A percentile compares a stretch with the other conserved stretches of the same genome.
Conservation (phyloP, 1,140 invertebrate species). For the Mylabris phalerata region DNA sequence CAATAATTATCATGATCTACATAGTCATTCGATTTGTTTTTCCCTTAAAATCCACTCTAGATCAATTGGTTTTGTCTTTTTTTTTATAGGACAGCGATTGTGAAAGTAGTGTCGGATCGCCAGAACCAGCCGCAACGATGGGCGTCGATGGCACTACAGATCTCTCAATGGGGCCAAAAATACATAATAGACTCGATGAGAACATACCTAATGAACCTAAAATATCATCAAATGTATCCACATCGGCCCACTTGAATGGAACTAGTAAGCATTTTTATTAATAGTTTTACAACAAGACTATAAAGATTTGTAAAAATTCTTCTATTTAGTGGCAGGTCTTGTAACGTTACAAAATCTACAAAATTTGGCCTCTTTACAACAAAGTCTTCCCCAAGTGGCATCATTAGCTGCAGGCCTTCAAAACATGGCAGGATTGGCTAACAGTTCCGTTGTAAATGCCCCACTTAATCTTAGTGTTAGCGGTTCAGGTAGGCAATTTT, state of each 20-base stretch:
- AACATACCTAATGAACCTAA: conserved; percentile 43
- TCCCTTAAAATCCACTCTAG: background rate
- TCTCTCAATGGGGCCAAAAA: conserved; percentile 31
- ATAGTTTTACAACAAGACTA: background rate
- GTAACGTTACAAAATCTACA: conserved; percentile 69
- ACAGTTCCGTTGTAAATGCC: conserved; percentile 64
- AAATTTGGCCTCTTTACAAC: conserved; percentile 61
- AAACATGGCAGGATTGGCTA: conserved; percentile 58
- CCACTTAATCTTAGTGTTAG: conserved; percentile 74
- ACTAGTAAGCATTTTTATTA: conserved; percentile 51
- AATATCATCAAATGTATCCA: conserved; percentile 40
- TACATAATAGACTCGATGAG: conserved; percentile 26
- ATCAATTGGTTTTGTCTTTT: conserved; percentile 15
- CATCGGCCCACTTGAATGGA: conserved; percentile 59
- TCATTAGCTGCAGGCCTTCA: conserved; percentile 63
- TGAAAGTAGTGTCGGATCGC: conserved; percentile 59
- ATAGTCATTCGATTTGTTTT: background rate
- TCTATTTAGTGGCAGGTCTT: conserved; percentile 63
- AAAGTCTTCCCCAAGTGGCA: conserved; percentile 59
- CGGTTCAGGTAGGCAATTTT: conserved; percentile 45
- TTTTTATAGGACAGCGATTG: conserved; percentile 61
- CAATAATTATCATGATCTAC: background rate
- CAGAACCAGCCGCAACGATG: conserved; percentile 51
- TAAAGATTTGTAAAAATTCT: conserved; percentile 12
- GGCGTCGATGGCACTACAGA: conserved; percentile 44